A percentile compares a stretch with the other conserved stretches of the same genome.
Evolutionary conservation across 1,140 invertebrate genomes (phyloP).

Genomic region (Drepana arcuata): DNA sequence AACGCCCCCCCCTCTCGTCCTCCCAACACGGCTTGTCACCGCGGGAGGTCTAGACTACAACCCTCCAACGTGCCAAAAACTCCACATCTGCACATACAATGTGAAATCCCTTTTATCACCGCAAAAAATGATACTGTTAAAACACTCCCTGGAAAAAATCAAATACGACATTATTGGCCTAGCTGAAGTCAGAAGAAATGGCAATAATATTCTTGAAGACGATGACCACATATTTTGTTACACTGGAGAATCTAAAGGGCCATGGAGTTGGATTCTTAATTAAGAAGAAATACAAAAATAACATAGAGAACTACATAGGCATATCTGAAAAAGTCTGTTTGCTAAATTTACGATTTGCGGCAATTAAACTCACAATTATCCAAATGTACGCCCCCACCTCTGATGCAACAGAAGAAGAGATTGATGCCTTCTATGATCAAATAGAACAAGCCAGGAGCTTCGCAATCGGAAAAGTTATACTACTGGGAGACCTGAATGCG

Average conservation of each 20-base stretch:
- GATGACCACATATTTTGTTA: constrained; percentile 1
- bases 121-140: constrained; percentile 12
- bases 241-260: not conserved
- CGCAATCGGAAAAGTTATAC: constrained; percentile 7
- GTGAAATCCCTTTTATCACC: constrained; percentile 18
- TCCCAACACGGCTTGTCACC: constrained; percentile 26
- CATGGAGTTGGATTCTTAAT: constrained; percentile 3
- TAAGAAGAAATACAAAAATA: constrained; percentile 1
- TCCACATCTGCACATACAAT: constrained; percentile 23
- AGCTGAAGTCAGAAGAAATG: constrained; percentile 2
- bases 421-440: constrained; percentile 14
- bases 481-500: constrained; percentile 16
- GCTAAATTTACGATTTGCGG: not conserved
- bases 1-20: constrained; percentile 11
- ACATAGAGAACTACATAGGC: not conserved
- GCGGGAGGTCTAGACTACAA: constrained; percentile 18
- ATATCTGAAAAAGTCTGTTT: constrained; percentile 1
- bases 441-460: constrained; percentile 9
- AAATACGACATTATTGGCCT: constrained; percentile 1
- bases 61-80: constrained; percentile 16
- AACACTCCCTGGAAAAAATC: constrained; percentile 10
- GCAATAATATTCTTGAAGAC: not conserved
- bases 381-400: not conserved
- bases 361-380: not conserved
- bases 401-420: constrained; percentile 12